Conservation (phyloP, 2,797 vertebrate genomes). For the Centroberyx gerrardi region DNA sequence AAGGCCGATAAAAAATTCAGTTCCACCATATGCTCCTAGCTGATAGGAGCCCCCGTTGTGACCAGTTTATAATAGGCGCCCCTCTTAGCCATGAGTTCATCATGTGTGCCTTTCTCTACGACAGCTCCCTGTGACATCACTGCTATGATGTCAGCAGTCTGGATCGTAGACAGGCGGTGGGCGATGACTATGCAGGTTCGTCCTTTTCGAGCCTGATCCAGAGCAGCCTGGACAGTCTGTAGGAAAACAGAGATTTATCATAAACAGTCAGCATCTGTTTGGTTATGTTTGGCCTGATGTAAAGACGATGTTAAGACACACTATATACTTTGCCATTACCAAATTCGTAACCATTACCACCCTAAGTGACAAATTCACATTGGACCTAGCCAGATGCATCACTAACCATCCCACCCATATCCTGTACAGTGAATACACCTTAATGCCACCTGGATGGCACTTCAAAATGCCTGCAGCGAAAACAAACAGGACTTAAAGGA, state of each 20-base stretch:
- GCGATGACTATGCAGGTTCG: conserved; percentile 90
- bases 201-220: conserved; percentile 88
- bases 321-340: no score
- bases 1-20: background rate
- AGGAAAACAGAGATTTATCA: conserved; percentile 13
- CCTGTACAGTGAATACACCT: no score
- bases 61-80: conserved; percentile 88
- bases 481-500: no score
- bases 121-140: conserved; percentile 87
- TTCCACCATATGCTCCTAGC: conserved; percentile 64
- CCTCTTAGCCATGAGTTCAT: conserved; percentile 84
- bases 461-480: no score
- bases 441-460: no score
- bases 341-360: no score
- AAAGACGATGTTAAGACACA: background rate
- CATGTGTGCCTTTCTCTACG: conserved; percentile 86
- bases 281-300: background rate
- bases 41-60: conserved; percentile 87
- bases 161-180: conserved; percentile 89
- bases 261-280: background rate
- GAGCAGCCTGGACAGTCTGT: conserved; percentile 87
- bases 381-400: no score
- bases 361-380: no score
- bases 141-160: conserved; percentile 87
- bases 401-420: no score